Evolutionary conservation across 2,888 invertebrate species (phyloP).

Genomic region (Melieria omissa): DNA sequence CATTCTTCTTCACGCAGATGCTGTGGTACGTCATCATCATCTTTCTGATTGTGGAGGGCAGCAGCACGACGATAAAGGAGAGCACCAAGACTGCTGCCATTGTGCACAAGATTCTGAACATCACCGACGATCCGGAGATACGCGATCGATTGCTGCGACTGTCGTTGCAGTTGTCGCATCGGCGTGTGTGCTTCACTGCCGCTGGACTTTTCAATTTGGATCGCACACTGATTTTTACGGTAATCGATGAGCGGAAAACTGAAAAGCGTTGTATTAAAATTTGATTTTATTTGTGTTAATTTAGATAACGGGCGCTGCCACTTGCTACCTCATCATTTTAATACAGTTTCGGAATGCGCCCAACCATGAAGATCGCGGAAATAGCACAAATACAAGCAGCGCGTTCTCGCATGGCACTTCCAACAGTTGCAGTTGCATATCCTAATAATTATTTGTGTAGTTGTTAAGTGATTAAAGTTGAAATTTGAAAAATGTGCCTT

Average conservation of each 20-base stretch:
- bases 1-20: slow-evolving; percentile 62
- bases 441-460: too few relatives aligned
- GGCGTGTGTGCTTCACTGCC: slow-evolving; percentile 63
- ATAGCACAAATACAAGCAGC: background rate
- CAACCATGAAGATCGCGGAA: slow-evolving; percentile 29
- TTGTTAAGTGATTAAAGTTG: too few relatives aligned
- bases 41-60: slow-evolving; percentile 61
- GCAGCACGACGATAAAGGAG: slow-evolving; percentile 58
- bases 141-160: slow-evolving; percentile 59
- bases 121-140: slow-evolving; percentile 57
- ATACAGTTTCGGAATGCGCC: slow-evolving; percentile 62
- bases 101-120: slow-evolving; percentile 63
- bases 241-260: slow-evolving; percentile 41
- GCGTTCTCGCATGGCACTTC: background rate
- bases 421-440: background rate
- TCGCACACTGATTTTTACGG: slow-evolving; percentile 65
- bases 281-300: slow-evolving; percentile 25
- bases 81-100: slow-evolving; percentile 55
- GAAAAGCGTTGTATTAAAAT: background rate
- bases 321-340: slow-evolving; percentile 66
- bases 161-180: slow-evolving; percentile 62
- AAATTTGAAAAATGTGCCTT: too few relatives aligned
- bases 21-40: slow-evolving; percentile 61
- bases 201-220: slow-evolving; percentile 66
- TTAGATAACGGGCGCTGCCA: slow-evolving; percentile 64